Conservation (phyloP, 2,113 vertebrate genomes). For the Lepus timidus region DNA sequence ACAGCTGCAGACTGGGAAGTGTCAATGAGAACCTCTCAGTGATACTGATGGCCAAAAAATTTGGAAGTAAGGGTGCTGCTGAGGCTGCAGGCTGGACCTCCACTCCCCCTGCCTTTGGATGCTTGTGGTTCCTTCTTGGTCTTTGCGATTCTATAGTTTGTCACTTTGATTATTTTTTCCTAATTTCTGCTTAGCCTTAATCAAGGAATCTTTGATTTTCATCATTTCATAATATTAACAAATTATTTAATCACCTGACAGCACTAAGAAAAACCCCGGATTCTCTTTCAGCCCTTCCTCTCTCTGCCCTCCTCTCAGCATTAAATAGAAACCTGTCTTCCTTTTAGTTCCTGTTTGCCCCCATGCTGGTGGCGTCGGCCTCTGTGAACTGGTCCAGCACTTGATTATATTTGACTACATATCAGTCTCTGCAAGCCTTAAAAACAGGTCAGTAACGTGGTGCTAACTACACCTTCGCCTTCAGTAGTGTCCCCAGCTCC, state of each 20-base stretch:
- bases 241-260: background rate
- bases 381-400: conserved; percentile 92
- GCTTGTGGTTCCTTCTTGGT: conserved; percentile 17
- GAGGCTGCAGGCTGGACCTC: background rate
- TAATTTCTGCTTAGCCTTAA: background rate
- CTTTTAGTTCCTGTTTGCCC: conserved; percentile 91
- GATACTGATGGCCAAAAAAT: conserved; percentile 92
- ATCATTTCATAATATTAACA: background rate
- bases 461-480: background rate
- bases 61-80: conserved; percentile 86
- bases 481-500: background rate
- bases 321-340: background rate
- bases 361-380: conserved; percentile 91
- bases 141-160: background rate
- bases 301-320: background rate
- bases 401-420: conserved; percentile 91
- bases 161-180: background rate
- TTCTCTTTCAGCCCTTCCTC: background rate
- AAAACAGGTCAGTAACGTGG: conserved; percentile 84
- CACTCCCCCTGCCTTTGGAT: fast-evolving
- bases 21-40: conserved; percentile 93
- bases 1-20: conserved; percentile 93
- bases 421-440: conserved; percentile 86
- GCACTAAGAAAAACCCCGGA: background rate
- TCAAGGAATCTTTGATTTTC: background rate